Evolutionary conservation across 2,113 vertebrate genomes (phyloP).

Genomic region (Ceuthmochares aereus): DNA sequence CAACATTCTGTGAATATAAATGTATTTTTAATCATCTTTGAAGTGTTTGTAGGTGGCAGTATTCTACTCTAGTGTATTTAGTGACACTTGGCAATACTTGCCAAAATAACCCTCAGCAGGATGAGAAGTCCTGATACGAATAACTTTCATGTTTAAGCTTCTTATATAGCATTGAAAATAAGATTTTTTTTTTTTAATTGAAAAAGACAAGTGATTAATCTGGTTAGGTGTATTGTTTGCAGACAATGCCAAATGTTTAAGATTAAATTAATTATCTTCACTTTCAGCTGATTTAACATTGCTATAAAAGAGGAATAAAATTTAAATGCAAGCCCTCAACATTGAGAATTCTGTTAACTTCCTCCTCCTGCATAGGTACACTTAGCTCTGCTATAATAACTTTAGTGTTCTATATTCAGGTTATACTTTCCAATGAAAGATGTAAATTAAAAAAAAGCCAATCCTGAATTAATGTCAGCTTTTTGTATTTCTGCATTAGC

Average conservation of each 20-base stretch:
- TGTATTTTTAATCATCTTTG: not conserved
- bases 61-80: not conserved
- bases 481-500: not conserved
- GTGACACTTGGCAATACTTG: not conserved
- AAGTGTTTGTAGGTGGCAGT: not conserved
- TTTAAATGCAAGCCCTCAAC: not conserved
- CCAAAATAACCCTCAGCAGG: not conserved
- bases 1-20: not conserved
- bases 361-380: rapidly evolving
- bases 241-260: not conserved
- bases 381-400: not conserved
- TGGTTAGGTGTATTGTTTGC: not conserved
- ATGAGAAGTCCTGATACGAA: not conserved
- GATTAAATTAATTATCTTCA: not conserved
- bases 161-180: not conserved
- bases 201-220: not conserved
- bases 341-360: not conserved
- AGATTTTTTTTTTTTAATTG: not conserved
- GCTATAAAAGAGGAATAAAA: not conserved
- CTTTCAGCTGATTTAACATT: not conserved
- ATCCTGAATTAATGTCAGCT: not conserved
- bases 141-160: not conserved
- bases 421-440: not conserved
- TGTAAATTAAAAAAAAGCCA: not conserved
- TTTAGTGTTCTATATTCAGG: not conserved